A percentile compares a stretch with the other conserved stretches of the same genome.
Evolutionary conservation across 2,797 vertebrate genomes (phyloP).

Genomic region (Okamejei kenojei): DNA sequence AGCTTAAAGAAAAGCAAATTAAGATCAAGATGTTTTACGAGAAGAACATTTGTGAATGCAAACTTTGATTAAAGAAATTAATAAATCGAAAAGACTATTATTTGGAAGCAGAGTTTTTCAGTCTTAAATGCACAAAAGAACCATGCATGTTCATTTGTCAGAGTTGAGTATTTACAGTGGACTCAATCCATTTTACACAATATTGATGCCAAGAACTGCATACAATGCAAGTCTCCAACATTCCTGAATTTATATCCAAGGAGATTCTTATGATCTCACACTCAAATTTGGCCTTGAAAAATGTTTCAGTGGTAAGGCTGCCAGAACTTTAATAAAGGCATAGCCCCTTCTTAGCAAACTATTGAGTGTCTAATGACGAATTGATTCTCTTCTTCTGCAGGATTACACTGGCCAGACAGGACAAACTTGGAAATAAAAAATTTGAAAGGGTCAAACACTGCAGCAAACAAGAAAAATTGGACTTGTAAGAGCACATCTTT

Average conservation of each 20-base stretch:
- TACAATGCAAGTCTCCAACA: conserved; percentile 18
- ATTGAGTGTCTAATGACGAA: not conserved
- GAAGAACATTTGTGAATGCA: not conserved
- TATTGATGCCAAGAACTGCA: conserved; percentile 16
- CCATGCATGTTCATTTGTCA: conserved; percentile 4
- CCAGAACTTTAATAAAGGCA: conserved; percentile 23
- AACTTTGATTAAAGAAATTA: not conserved
- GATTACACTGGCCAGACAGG: not conserved
- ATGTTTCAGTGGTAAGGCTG: not conserved
- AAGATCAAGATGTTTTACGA: not conserved
- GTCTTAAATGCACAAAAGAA: not conserved
- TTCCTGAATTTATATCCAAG: conserved; percentile 13
- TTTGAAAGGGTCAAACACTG: not conserved
- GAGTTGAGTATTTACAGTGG: conserved; percentile 21
- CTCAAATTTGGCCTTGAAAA: not conserved
- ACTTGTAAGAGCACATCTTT: too few species aligned
- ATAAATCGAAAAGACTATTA: not conserved
- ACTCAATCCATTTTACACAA: conserved; percentile 33
- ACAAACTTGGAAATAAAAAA: not conserved
- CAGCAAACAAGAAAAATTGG: not conserved
- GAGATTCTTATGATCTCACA: conserved; percentile 37
- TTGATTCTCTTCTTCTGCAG: not conserved
- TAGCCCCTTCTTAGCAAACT: not conserved
- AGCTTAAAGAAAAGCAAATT: not conserved
- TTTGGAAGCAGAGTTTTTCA: not conserved